These are phyloP conservation scores for Astyanax mexicanus DNA, from an alignment of 2,797 vertebrate genomes.

Conservation along the genomic window DNA sequence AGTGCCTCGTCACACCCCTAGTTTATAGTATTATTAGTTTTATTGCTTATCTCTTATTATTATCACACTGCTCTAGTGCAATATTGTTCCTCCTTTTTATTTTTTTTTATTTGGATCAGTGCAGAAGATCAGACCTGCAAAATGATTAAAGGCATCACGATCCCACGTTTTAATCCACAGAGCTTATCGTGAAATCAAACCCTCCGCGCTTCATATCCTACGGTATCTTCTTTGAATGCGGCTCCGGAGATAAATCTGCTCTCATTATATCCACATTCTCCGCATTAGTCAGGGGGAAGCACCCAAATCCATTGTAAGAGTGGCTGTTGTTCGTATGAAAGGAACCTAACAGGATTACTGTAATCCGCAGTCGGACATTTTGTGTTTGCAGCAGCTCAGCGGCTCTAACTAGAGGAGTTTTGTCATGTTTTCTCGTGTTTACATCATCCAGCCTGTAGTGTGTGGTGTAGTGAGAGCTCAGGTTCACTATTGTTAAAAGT, in stretches of 20 bases:
- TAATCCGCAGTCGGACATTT: conserved; percentile 47
- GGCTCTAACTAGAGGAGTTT: conserved; percentile 19
- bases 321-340: conserved; percentile 30
- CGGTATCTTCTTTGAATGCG: conserved; percentile 7
- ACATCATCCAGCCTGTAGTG: conserved; percentile 38
- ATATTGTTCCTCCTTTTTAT: background rate
- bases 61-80: background rate
- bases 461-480: conserved; percentile 6
- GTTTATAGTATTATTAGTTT: too few relatives aligned
- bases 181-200: conserved; percentile 12
- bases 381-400: conserved; percentile 43
- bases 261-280: background rate
- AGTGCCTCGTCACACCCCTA: too few relatives aligned
- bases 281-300: background rate
- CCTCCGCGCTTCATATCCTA: conserved; percentile 8
- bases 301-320: conserved; percentile 18
- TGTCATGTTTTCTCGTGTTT: conserved; percentile 43
- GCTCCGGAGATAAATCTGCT: conserved; percentile 6
- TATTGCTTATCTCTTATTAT: background rate
- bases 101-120: too few relatives aligned
- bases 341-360: conserved; percentile 37
- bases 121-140: background rate
- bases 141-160: background rate
- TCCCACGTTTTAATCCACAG: background rate
- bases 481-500: conserved; percentile 25